These are phyloP conservation scores for Mythimna lalbum DNA, from an alignment of 2,888 invertebrate genomes.

Conservation along the genomic window DNA sequence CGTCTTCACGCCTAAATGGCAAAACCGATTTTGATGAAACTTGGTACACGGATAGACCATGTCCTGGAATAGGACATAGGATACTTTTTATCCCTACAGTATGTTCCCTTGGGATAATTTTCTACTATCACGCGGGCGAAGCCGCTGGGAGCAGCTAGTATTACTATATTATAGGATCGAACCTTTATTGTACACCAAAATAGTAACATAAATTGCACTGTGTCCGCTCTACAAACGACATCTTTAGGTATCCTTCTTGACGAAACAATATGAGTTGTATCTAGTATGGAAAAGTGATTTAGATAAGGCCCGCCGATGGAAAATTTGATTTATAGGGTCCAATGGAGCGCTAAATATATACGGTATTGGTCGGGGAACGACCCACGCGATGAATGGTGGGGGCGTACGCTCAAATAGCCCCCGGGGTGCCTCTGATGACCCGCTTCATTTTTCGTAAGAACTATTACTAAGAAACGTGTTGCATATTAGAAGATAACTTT, in stretches of 20 bases:
- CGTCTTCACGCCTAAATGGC: too few relatives aligned
- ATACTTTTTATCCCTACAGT: too few relatives aligned
- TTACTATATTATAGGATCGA: too few relatives aligned
- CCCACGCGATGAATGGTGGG: conserved; percentile 30
- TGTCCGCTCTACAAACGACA: not conserved
- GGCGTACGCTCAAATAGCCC: conserved; percentile 36
- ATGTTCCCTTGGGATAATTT: too few relatives aligned
- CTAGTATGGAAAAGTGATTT: conserved; percentile 55
- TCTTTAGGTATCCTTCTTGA: not conserved
- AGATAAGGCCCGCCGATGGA: conserved; percentile 49
- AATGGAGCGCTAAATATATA: conserved; percentile 62
- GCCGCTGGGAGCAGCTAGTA: too few relatives aligned
- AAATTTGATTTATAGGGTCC: conserved; percentile 63
- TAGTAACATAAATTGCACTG: too few relatives aligned
- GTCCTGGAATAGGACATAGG: too few relatives aligned
- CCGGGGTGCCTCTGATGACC: conserved; percentile 28
- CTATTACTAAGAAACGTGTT: conserved; percentile 32
- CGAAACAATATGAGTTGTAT: conserved; percentile 39
- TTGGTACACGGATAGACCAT: too few relatives aligned
- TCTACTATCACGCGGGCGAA: too few relatives aligned
- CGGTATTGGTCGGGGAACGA: conserved; percentile 40
- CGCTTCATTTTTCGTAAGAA: conserved; percentile 38
- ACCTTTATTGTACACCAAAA: too few relatives aligned
- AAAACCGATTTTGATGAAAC: too few relatives aligned
- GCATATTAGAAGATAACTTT: conserved; percentile 6